Evolutionary conservation across 2,113 vertebrate species (phyloP), one percentile per base, ranked within the genome.

Genomic region (Suricata suricatta): DNA sequence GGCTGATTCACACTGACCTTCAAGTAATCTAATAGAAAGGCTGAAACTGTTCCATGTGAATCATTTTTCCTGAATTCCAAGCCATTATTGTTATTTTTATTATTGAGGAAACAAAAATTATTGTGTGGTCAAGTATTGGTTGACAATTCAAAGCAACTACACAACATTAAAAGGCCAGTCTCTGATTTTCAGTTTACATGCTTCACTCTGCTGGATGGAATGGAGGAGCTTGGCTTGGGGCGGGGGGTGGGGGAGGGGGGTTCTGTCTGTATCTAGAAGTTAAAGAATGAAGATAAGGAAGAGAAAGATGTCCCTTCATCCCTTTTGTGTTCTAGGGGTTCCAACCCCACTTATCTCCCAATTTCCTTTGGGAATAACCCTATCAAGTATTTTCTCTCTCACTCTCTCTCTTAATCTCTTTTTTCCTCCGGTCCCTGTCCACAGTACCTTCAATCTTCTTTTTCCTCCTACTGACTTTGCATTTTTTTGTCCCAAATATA

Each of bases 21-120:
- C 98, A 97, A 97, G 97, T 96, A 97, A 98, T 97, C 96, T 96
- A 88, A 71, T 81, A 95, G 84, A 96, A 95, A 96, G 95, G 38
- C 96, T 99, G 98, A 98, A 96, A 88, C 50, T 52, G 29, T 96
- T 98, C 98, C 98, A 98, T 21, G 88, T 98, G 98, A 98, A 98
- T 98, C 97, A 98, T 98, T 98, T 96, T 97, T 88, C 74, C 97
- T 98, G 92, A 96, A 93, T 97, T 96, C 96, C 54, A 95, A 98
- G 93, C 95, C 88, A 97, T 98, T 98, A 96, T 98, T 98, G 93
- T 98, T 98, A 96, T 98, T 98, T 97, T 98, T 97, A 94, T 98
- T 97, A n/a, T 97, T 97, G 88, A 98, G 93, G 93, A 83, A 96
- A 98, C 69, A 96, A 97, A 98, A 98, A 95, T 92, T 84, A 95